phyloP scores from a whole-genome alignment of 2,888 invertebrate genomes.

The Lacanobia oleracea region DNA sequence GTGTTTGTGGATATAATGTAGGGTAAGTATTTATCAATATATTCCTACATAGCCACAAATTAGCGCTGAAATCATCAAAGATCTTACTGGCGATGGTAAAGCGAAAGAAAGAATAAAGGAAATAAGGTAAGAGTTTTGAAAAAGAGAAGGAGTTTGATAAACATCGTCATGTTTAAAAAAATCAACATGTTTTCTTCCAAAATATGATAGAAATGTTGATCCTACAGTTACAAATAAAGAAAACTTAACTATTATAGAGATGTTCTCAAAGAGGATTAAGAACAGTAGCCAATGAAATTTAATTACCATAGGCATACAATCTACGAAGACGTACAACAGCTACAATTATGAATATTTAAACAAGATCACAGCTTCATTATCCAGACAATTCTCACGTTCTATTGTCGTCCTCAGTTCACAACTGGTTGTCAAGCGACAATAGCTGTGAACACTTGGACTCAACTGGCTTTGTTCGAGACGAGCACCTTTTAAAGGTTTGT shows the following conservation, averaged over 20 bases:
- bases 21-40: background rate
- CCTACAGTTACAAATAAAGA: background rate
- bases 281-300: constrained; percentile 21
- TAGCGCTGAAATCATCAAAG: background rate
- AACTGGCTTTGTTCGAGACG: constrained; percentile 36
- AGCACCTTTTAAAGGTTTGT: constrained; percentile 21
- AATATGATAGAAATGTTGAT: background rate
- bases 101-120: too few relatives aligned
- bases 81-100: background rate
- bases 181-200: background rate
- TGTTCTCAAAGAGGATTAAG: background rate
- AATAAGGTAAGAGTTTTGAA: background rate
- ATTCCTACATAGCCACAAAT: background rate
- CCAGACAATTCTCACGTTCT: constrained; percentile 46
- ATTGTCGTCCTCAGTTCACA: constrained; percentile 44
- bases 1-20: background rate
- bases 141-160: background rate
- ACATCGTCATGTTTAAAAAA: too few relatives aligned
- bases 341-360: constrained; percentile 38
- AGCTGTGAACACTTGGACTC: constrained; percentile 25
- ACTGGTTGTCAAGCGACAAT: constrained; percentile 42
- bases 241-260: background rate
- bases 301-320: constrained; percentile 15
- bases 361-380: constrained; percentile 34
- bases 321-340: constrained; percentile 12